Conservation (phyloP, 2,888 invertebrate species). For the Galeopsomyia nigrocyanea region DNA sequence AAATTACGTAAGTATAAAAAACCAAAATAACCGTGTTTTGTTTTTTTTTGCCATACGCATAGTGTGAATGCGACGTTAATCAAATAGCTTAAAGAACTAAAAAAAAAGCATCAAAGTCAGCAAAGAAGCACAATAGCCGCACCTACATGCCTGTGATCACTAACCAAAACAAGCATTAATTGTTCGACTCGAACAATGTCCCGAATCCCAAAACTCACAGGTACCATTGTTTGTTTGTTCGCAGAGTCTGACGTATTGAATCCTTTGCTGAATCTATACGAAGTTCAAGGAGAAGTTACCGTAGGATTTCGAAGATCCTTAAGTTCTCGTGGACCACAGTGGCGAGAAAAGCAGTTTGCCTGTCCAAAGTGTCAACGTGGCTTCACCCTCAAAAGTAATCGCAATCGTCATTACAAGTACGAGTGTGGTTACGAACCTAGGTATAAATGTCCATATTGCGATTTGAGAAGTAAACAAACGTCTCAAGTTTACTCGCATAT, state of each 20-base stretch:
- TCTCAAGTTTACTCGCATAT: conserved; percentile 59
- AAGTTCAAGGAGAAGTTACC: too few relatives aligned
- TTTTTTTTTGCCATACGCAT: too few relatives aligned
- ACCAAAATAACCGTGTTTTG: too few relatives aligned
- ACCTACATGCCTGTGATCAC: conserved; percentile 17
- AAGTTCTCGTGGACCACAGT: conserved; percentile 33
- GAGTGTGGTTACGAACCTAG: conserved; percentile 65
- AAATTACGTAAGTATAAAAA: too few relatives aligned
- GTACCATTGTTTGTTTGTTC: conserved; percentile 16
- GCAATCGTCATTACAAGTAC: conserved; percentile 62
- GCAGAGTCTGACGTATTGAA: conserved; percentile 13
- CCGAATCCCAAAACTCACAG: background rate
- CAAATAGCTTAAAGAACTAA: too few relatives aligned
- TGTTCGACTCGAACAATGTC: background rate
- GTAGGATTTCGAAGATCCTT: too few relatives aligned
- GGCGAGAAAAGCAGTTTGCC: conserved; percentile 51
- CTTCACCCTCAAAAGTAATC: conserved; percentile 58
- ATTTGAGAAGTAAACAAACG: conserved; percentile 57
- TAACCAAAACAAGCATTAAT: conserved; percentile 6
- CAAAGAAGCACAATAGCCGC: background rate
- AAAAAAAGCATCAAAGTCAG: too few relatives aligned
- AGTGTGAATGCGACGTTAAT: too few relatives aligned
- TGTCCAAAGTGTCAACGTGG: conserved; percentile 59
- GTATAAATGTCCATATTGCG: conserved; percentile 64
- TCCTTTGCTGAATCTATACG: too few relatives aligned